A percentile compares a stretch with the other conserved stretches of the same genome.
Conservation (phyloP, 2,888 invertebrate species). For the Adelognathus sp. region DNA sequence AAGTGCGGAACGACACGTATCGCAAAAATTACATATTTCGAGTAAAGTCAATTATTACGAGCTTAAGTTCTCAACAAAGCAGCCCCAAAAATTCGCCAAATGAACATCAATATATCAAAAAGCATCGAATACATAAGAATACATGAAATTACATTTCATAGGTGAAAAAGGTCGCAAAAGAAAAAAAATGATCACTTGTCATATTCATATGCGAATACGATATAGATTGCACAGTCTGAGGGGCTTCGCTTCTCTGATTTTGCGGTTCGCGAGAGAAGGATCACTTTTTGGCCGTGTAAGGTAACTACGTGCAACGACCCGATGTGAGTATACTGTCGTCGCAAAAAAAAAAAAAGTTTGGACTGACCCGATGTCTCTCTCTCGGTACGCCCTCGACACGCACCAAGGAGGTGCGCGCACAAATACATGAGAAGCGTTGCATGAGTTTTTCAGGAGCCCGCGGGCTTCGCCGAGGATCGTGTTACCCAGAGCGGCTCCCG, state of each 20-base stretch:
- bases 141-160: not conserved
- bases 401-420: constrained; percentile 33
- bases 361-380: constrained; percentile 3
- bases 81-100: not conserved
- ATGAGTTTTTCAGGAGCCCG: constrained; percentile 55
- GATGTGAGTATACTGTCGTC: constrained; percentile 8
- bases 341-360: constrained; percentile 31
- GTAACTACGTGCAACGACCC: constrained; percentile 22
- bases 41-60: too few relatives aligned
- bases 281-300: constrained; percentile 12
- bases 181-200: not conserved
- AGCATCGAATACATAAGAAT: not conserved
- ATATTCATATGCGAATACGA: not conserved
- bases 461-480: constrained; percentile 59
- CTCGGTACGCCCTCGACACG: constrained; percentile 28
- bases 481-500: constrained; percentile 57
- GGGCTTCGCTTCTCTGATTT: constrained; percentile 48
- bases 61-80: too few relatives aligned
- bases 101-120: not conserved
- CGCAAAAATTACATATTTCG: too few relatives aligned
- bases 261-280: constrained; percentile 27
- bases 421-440: constrained; percentile 24
- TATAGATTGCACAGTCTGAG: constrained; percentile 14
- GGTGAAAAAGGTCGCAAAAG: not conserved
- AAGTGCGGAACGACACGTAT: too few relatives aligned